These are phyloP conservation scores for Spodoptera exigua DNA, from an alignment of 2,888 invertebrate species.

Conservation along the genomic window DNA sequence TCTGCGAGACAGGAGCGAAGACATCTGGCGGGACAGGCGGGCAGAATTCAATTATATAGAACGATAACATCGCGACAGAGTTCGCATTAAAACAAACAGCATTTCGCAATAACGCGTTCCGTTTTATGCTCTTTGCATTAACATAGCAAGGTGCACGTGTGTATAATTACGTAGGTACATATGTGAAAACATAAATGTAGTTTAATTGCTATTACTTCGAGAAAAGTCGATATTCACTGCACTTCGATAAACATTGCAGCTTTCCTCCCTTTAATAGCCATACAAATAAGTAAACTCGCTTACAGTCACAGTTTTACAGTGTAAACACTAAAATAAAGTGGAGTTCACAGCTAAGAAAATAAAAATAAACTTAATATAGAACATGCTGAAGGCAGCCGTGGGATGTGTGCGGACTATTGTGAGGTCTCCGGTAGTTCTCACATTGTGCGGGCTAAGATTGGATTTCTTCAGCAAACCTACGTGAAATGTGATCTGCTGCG, in stretches of 20 bases:
- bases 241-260: no score
- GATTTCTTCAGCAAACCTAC: conserved; percentile 70
- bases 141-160: conserved; percentile 52
- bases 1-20: conserved; percentile 66
- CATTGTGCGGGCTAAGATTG: conserved; percentile 68
- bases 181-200: not conserved
- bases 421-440: conserved; percentile 61
- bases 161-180: conserved; percentile 15
- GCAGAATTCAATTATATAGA: conserved; percentile 77
- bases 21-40: conserved; percentile 76
- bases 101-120: conserved; percentile 60
- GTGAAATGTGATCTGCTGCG: conserved; percentile 65
- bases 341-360: conserved; percentile 43
- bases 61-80: conserved; percentile 71
- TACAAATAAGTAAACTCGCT: no score
- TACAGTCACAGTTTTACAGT: conserved; percentile 1
- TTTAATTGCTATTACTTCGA: conserved; percentile 18
- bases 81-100: conserved; percentile 75
- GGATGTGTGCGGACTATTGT: conserved; percentile 69
- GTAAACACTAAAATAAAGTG: conserved; percentile 26
- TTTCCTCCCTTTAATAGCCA: no score
- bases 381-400: conserved; percentile 53
- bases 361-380: conserved; percentile 60
- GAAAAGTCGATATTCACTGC: not conserved
- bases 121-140: conserved; percentile 60